Base-by-base conservation (phyloP, 2,888 invertebrate species). In the Chironomus riparius region DNA sequence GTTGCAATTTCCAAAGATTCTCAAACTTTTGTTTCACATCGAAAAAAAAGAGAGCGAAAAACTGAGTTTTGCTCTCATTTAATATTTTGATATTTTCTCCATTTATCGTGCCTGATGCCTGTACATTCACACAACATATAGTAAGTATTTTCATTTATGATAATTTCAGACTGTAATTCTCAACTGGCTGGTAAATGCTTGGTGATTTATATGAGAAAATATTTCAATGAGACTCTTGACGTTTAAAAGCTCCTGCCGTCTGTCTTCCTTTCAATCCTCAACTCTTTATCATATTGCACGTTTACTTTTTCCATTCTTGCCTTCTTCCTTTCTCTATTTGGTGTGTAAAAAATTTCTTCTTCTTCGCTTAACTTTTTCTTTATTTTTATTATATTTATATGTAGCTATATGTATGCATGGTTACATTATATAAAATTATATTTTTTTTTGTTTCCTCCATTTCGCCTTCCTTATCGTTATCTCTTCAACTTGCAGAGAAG, bases 211-310 rank as follows among this genome's bases (percentile, higher is more conserved):
- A 24, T 65, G 22, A 2, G 65, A 65, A 65, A 65, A 65, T 65
- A 65, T 24, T 65, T 65, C 65, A 65, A 65, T 22, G 24, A 56
- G 56, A 65, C 65, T 65, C 65, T 65, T 24, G 24, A 65, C 65
- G 24, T 21, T 15, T 24, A 65, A 65, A 65, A 65, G 65, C 65
- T 65, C 24, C 65, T 22, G 22, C 65, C 65, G 65, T 65, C 65
- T 56, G 56, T 56, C 56, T 56, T 56, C 56, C 56, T 56, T 65
- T 65, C 65, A 65, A 65, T 65, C 21, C 65, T 21, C 65, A 65
- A 65, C 65, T 65, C 65, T 65, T 65, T 65, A 65, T 65, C 65
- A 65, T 24, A 65, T 65, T 24, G 65, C 21, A 21, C 65, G 24
- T 24, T 24, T 13, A 21, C 22, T 65, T 22, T 65, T 38, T 38